phyloP scores from a whole-genome alignment of 2,797 vertebrate genomes.

The Neomorphus geoffroyi region DNA sequence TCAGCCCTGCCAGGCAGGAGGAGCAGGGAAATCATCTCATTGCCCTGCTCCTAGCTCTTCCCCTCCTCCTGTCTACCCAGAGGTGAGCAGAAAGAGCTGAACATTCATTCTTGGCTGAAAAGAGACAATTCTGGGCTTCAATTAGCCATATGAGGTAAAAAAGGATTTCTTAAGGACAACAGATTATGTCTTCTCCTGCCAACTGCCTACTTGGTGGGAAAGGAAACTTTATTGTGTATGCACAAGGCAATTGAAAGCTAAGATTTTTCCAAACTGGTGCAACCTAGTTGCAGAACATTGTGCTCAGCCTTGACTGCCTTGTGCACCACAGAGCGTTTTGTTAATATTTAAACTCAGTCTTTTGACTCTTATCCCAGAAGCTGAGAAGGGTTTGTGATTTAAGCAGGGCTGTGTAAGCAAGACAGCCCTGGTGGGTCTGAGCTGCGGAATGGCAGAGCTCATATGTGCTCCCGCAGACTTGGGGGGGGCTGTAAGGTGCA shows the following conservation, averaged over 20 bases:
- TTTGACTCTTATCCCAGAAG: not conserved
- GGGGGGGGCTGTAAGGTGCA: fast-evolving
- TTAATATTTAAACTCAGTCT: constrained; percentile 55
- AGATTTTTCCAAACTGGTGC: not conserved
- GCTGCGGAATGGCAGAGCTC: not conserved
- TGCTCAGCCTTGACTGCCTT: not conserved
- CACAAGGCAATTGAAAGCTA: not conserved
- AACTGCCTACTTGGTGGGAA: not conserved
- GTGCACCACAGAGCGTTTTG: not conserved
- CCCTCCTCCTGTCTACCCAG: not conserved
- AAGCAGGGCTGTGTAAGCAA: not conserved
- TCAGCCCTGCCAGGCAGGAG: not conserved
- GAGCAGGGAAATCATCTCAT: not conserved
- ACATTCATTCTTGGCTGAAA: not conserved
- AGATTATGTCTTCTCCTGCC: not conserved
- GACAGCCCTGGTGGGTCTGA: not conserved
- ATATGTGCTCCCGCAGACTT: fast-evolving
- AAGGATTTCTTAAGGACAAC: not conserved
- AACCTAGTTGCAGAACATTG: not conserved
- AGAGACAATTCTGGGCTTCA: not conserved
- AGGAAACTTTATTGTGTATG: not conserved
- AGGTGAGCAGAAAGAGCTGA: not conserved
- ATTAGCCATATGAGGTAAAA: not conserved
- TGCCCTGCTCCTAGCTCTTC: not conserved
- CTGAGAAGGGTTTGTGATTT: not conserved